Evolutionary conservation across 1,140 invertebrate genomes (phyloP), one percentile per base, ranked within the genome.

Genomic region (Leguminivora glycinivorella): DNA sequence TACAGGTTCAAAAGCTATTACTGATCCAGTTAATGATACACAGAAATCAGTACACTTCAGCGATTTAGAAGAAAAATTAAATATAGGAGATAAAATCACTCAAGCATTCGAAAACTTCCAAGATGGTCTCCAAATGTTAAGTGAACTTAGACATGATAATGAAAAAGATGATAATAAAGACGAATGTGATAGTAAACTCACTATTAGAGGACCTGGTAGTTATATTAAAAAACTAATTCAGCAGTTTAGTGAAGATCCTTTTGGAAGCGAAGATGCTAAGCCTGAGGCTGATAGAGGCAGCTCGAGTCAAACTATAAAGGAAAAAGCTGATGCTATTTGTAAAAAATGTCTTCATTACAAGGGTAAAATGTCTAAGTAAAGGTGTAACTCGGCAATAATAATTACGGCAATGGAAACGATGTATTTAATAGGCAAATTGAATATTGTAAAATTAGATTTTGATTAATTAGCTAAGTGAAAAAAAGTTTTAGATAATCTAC

Each of bases 281-380:
- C 75, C 82, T 2, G 90, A 91, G 75, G 70, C 81, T 10, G 89
- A 90, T 38, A 83, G 80, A 66, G 78, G 76, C 1, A 68, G 85
- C 24, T 74, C 83, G 2, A 79, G 83, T 0, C 82, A 83, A 58
- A 80, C 81, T 22, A 85, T 89, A n/a, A 92, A 84, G 70, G 82
- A 90, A 60, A 89, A 74, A 68, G 91, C 91, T 9, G 90, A 92
- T 74, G 91, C 91, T 2, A 92, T 92, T 75, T 92, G 92, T 71
- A 92, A 91, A 76, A 92, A 92, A 79, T 92, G 91, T 75, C 81
- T 92, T 29, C 92, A 92, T 83, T 92, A 92, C 56, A 92, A 92
- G 80, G 91, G 90, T 4, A 91, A 88, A 75, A 80, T 85, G 68
- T 74, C 78, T 38, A 90, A 90, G 72, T 89, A 83, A 84, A 74